Base-by-base conservation (phyloP, 2,797 vertebrate genomes). In the Peromyscus melanophrys region DNA sequence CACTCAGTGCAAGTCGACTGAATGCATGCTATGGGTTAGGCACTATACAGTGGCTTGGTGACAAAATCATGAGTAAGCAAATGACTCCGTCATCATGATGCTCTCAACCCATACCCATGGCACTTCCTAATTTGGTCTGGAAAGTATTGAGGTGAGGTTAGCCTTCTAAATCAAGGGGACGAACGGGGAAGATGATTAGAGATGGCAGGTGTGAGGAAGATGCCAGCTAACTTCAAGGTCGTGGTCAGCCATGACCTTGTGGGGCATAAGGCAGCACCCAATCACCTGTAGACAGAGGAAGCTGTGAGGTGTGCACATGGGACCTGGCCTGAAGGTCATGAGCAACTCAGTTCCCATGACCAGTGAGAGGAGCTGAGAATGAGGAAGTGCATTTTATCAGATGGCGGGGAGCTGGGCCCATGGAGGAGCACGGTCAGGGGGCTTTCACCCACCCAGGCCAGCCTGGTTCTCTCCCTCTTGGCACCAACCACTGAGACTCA, bases 401-500 rank as follows among this genome's bases (percentile, higher is more conserved):
- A 73, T 1, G 34, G 1, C 6, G 10, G 0, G 0, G 0, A 52
- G 63, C 1, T 5, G 43, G 73, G 34, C 11, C 77, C 27, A 0
- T 1, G 12, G 6, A 0, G 34, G 88, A 43, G 43, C 31, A 59
- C 23, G 12, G 40, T 37, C 91, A 52, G 1, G 9, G 31, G 34
- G 31, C 40, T 37, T 34, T 8, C 40, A 1, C 1, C 65, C 49
- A 2, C 19, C 13, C 0, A 0, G 49, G 76, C 27, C 13, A 1
- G 21, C 77, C 63, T 69, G n/a, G 40, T 3, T 52, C 63, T n/a
- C 71, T 10, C 81, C 89, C 49, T 25, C 96, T 9, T 82, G 0
- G 55, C 0, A 31, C 2, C 0, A 7, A 13, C 2, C 0, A 10
- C 17, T 21, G 31, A 76, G 63, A 98, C 99, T 99, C 99, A 99